Evolutionary conservation across 2,888 invertebrate genomes (phyloP), one percentile per base, ranked within the genome.

Genomic region (Drosophila multiciliata): DNA sequence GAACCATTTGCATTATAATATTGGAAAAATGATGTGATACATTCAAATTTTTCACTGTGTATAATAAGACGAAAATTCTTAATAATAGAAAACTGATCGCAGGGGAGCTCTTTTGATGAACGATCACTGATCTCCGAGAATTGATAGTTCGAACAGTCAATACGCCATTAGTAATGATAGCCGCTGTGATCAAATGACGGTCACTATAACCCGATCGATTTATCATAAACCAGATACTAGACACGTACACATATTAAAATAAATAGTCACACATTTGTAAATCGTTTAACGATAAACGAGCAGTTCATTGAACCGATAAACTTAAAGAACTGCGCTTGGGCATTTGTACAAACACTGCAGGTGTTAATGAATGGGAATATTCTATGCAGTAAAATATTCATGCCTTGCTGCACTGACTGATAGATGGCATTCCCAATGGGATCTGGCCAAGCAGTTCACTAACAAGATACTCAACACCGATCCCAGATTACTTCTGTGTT

Each of bases 401-500:
- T 50, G 60, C 42, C 38, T 49, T 40, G 40, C 49, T 63, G 59
- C n/a, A 36, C 23, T n/a, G 20, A 23, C 54, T 48, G 48, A 61
- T 49, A 38, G 64, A 68, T 63, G 67, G 42, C 35, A 53, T 64
- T 48, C 26, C 58, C 29, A 54, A 75, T 63, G 57, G 67, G 53
- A 68, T 62, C 59, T 55, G 40, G 3, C 32, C 38, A 52, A 64
- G 42, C 54, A 48, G 62, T 67, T 71, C 67, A 68, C 35, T 66
- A 75, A 72, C 78, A 71, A 75, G 73, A 66, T 63, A 33, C 52
- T 79, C 67, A 63, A 52, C 69, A 75, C 79, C 68, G 61, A 75
- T 75, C 52, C 48, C 54, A 59, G 73, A 74, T 72, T 59, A 78
- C 87, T 80, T 74, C 78, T 78, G 82, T 74, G 65, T 66, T 80